These are phyloP conservation scores for Rutpela maculata DNA, from an alignment of 2,888 invertebrate species.

Conservation along the genomic window DNA sequence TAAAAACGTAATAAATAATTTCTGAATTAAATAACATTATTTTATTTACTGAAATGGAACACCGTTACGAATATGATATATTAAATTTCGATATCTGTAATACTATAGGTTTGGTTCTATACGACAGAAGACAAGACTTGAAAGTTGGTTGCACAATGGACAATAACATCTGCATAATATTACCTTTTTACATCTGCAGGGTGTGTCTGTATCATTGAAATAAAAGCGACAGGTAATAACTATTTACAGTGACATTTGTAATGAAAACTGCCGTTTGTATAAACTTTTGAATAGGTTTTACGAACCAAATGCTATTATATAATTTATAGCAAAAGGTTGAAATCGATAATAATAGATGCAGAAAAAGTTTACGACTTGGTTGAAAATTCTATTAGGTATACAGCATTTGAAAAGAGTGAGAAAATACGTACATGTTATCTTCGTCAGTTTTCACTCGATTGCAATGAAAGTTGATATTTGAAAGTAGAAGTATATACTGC, in stretches of 20 bases:
- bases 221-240: conserved; percentile 16
- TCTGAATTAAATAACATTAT: background rate
- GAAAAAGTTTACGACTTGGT: too few relatives aligned
- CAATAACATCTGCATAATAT: conserved; percentile 22
- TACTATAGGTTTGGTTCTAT: background rate
- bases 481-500: too few relatives aligned
- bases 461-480: too few relatives aligned
- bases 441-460: too few relatives aligned
- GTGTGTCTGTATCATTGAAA: conserved; percentile 24
- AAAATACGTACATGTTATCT: too few relatives aligned
- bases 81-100: conserved; percentile 14
- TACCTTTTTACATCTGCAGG: background rate
- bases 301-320: background rate
- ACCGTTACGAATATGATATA: conserved; percentile 4
- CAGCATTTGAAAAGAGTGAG: too few relatives aligned
- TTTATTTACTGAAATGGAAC: conserved; percentile 3
- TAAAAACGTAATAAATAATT: background rate
- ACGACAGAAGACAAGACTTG: conserved; percentile 15
- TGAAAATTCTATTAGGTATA: too few relatives aligned
- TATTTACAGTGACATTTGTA: background rate
- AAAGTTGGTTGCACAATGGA: conserved; percentile 7
- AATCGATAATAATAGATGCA: too few relatives aligned
- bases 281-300: conserved; percentile 7
- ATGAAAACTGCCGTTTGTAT: conserved; percentile 10
- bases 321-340: background rate